These are phyloP conservation scores for Chesias legatella DNA, from an alignment of 2,888 invertebrate species.

Conservation along the genomic window DNA sequence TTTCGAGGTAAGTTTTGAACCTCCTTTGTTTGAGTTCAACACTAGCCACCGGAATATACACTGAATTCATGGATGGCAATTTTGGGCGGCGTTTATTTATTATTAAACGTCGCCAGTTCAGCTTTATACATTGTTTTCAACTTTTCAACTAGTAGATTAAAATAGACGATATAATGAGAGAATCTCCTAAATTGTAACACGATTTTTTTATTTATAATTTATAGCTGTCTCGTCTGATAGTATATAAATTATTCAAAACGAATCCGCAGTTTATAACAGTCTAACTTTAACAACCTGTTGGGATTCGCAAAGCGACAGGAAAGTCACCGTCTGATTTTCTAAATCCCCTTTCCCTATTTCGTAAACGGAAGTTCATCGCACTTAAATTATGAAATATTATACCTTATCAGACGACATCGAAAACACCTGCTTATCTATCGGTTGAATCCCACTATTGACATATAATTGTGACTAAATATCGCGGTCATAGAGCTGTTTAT, in stretches of 20 bases:
- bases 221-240: background rate
- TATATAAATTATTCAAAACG: background rate
- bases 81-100: too few relatives aligned
- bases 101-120: too few relatives aligned
- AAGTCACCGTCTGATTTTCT: conserved; percentile 41
- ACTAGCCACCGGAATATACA: background rate
- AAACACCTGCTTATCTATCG: conserved; percentile 51
- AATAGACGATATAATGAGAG: too few relatives aligned
- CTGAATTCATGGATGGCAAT: conserved; percentile 9
- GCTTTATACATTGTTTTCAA: too few relatives aligned
- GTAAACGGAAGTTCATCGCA: conserved; percentile 73
- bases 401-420: conserved; percentile 58
- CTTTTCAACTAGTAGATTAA: too few relatives aligned
- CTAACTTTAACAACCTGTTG: conserved; percentile 29
- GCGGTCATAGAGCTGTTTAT: conserved; percentile 2
- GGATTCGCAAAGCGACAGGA: conserved; percentile 34
- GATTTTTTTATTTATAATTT: too few relatives aligned
- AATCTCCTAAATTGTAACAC: too few relatives aligned
- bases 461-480: conserved; percentile 13
- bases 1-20: conserved; percentile 68
- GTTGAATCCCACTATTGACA: conserved; percentile 39
- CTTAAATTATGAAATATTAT: conserved; percentile 43
- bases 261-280: conserved; percentile 8
- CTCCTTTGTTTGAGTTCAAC: background rate
- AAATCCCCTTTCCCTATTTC: conserved; percentile 59